Evolutionary conservation across 2,113 vertebrate genomes (phyloP).

Genomic region (Thomomys bottae): DNA sequence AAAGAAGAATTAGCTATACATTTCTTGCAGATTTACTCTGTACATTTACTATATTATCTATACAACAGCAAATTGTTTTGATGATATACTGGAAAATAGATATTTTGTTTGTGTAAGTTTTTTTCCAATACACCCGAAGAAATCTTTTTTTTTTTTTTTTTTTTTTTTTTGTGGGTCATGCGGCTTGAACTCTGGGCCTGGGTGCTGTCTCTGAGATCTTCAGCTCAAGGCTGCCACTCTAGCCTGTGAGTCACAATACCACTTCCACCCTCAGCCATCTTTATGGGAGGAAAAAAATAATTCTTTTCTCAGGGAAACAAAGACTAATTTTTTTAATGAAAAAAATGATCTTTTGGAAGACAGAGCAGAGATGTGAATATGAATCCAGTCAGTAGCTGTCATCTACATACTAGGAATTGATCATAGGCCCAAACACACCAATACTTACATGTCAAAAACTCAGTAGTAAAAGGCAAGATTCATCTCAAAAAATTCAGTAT

Average conservation of each 20-base stretch:
- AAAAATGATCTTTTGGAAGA: slow-evolving; percentile 56
- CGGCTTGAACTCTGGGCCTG: too few relatives aligned
- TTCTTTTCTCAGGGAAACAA: slow-evolving; percentile 26
- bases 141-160: too few relatives aligned
- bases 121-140: neutral
- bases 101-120: neutral
- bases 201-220: too few relatives aligned
- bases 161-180: too few relatives aligned
- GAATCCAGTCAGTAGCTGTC: slow-evolving; percentile 66
- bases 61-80: neutral
- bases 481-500: neutral
- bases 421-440: neutral
- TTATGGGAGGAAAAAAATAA: slow-evolving; percentile 40
- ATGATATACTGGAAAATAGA: neutral
- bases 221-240: too few relatives aligned
- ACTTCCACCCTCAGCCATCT: neutral
- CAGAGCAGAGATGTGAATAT: slow-evolving; percentile 57
- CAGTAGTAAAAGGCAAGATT: neutral
- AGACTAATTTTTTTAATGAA: neutral
- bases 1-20: neutral
- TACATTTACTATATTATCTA: neutral
- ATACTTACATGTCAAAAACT: neutral
- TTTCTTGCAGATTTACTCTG: slow-evolving; percentile 4
- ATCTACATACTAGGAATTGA: slow-evolving; percentile 55
- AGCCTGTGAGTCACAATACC: too few relatives aligned